Evolutionary conservation across 2,797 vertebrate species (phyloP).

Genomic region (Mycteria americana): DNA sequence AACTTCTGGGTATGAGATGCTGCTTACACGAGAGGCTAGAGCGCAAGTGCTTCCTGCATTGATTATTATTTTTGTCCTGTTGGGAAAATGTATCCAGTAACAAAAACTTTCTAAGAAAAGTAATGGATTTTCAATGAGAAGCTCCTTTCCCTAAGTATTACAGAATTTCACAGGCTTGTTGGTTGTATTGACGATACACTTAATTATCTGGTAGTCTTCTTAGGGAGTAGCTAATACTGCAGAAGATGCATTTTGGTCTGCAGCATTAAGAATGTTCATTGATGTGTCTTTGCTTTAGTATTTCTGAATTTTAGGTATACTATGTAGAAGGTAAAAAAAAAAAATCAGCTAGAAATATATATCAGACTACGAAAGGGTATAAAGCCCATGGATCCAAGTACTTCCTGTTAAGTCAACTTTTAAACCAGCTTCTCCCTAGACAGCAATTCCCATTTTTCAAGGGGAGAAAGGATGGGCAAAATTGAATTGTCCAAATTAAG

Average conservation of each 20-base stretch:
- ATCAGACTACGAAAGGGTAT: neutral
- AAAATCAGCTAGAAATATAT: neutral
- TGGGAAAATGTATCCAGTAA: neutral
- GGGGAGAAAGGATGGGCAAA: constrained; percentile 21
- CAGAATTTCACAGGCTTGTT: neutral
- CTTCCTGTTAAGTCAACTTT: constrained; percentile 22
- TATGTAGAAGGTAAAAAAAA: neutral
- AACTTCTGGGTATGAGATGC: constrained; percentile 21
- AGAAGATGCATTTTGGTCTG: neutral
- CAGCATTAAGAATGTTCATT: neutral
- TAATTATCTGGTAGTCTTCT: neutral
- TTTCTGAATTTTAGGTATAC: neutral
- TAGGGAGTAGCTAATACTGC: neutral
- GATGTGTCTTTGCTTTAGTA: neutral
- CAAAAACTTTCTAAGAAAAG: constrained; percentile 5
- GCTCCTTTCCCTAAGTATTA: neutral
- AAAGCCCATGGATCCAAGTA: neutral
- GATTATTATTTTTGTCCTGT: neutral
- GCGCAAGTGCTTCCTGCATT: neutral
- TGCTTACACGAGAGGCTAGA: neutral
- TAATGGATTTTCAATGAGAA: neutral
- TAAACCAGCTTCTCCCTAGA: neutral
- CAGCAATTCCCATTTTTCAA: constrained; percentile 13
- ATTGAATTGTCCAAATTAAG: constrained; percentile 54
- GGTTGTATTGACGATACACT: neutral